A percentile compares a stretch with the other conserved stretches of the same genome.
These are phyloP conservation scores for Hydropotes inermis DNA, from an alignment of 2,113 vertebrate genomes.

Conservation along the genomic window DNA sequence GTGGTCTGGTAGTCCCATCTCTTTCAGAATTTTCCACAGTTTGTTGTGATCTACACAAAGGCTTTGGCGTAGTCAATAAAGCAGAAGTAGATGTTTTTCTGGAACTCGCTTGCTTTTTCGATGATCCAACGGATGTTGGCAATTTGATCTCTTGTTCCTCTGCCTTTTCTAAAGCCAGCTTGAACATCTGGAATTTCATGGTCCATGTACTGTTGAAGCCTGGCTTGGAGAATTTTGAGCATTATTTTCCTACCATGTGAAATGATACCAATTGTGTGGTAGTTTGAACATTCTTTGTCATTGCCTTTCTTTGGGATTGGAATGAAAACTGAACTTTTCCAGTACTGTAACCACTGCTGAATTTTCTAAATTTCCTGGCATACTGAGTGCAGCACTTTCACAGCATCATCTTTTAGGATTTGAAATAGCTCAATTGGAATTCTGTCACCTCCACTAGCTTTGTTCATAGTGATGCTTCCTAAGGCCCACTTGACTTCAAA, in stretches of 20 bases:
- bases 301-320: background rate
- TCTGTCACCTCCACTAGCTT: background rate
- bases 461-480: background rate
- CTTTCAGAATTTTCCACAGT: background rate
- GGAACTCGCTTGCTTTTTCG: background rate
- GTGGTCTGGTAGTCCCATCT: background rate
- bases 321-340: background rate
- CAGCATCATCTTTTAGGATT: background rate
- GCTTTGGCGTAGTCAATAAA: background rate
- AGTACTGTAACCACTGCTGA: background rate
- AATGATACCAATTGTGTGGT: background rate
- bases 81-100: background rate
- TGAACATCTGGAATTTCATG: background rate
- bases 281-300: background rate
- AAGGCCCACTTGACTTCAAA: background rate
- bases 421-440: background rate
- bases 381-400: background rate
- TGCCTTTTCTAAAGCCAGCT: background rate
- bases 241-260: background rate
- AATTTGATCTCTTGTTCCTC: background rate
- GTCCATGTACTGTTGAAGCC: background rate
- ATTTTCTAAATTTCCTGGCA: background rate
- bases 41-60: background rate
- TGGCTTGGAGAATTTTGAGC: background rate
- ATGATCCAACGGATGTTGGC: background rate